Base-by-base conservation (phyloP, 2,113 vertebrate genomes). In the Tinamus guttatus region DNA sequence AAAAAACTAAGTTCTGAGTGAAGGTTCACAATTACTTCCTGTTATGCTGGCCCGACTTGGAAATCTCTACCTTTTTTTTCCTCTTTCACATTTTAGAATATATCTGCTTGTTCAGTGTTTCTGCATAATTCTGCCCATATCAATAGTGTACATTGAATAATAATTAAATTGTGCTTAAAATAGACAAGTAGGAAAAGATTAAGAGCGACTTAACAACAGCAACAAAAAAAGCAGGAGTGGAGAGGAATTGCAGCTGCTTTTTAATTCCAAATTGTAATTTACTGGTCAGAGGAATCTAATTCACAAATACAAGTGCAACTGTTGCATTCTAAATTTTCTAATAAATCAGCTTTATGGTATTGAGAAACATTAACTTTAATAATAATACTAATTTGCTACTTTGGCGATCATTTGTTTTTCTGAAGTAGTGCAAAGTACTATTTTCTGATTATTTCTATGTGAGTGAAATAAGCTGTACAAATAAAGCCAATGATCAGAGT, bases 91-190 rank as follows among this genome's bases (percentile, higher is more conserved):
- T 58, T 40, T 58, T 58, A 40, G 30, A 58, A 43, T 27, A 68
- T 75, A 75, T 87, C 36, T 38, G 32, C 9, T 88, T 92, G 85
- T 93, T 81, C 59, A 81, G 36, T 88, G 59, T 77, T 64, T 93
- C 56, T 76, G 22, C 28, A 27, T 92, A 84, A 75, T 78, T 95
- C 58, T 79, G 19, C 71, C 56, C 63, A 30, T 92, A n/a, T 77
- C 60, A 86, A 76, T 51, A 63, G 32, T 3, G 1, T 34, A 64
- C 16, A 24, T 3, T 81, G 65, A 89, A 86, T 68, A 70, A 51
- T 59, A 75, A 90, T 75, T 88, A 63, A 56, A 27, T 92, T 43
- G 81, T 90, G 2, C 56, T 90, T 88, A 90, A 77, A 90, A 74
- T 60, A 96, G 60, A 36, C 5, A 81, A 59, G 3, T 13, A 64